A percentile compares a stretch with the other conserved stretches of the same genome.
Evolutionary conservation across 2,113 vertebrate genomes (phyloP).

Genomic region (Clarias magur): DNA sequence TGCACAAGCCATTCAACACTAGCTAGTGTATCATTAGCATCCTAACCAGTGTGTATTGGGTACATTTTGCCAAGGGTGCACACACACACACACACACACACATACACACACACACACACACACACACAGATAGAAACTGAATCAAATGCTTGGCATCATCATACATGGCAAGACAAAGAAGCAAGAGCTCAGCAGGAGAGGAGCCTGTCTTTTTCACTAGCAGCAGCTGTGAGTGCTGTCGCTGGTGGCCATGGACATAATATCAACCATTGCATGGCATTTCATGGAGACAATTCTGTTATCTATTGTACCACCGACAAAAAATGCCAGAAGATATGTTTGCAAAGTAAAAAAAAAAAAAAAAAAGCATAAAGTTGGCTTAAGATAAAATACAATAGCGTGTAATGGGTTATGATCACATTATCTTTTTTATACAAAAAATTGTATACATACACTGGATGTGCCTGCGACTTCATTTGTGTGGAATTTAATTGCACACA

Average conservation of each 20-base stretch:
- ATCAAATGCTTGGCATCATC: constrained; percentile 58
- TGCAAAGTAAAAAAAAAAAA: background rate
- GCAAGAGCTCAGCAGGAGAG: constrained; percentile 51
- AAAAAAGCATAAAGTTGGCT: background rate
- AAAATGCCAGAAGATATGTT: constrained; percentile 14
- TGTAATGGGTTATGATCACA: background rate
- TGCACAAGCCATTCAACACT: constrained; percentile 44
- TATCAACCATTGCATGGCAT: constrained; percentile 34
- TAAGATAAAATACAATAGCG: background rate
- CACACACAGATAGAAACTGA: constrained; percentile 55
- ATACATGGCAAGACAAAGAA: constrained; percentile 56
- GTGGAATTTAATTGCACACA: no score
- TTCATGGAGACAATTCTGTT: constrained; percentile 34
- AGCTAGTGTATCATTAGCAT: constrained; percentile 52
- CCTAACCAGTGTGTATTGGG: background rate
- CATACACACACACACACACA: constrained; percentile 51
- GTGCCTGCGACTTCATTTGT: no score
- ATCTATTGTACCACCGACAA: constrained; percentile 19
- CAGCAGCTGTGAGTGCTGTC: constrained; percentile 47
- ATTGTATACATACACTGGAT: no score
- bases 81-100: background rate
- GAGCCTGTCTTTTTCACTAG: constrained; percentile 56
- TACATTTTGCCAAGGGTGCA: background rate
- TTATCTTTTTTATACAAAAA: no score
- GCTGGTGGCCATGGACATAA: constrained; percentile 35